Base-by-base conservation (phyloP, 2,797 vertebrate genomes). In the Crax fasciolata region DNA sequence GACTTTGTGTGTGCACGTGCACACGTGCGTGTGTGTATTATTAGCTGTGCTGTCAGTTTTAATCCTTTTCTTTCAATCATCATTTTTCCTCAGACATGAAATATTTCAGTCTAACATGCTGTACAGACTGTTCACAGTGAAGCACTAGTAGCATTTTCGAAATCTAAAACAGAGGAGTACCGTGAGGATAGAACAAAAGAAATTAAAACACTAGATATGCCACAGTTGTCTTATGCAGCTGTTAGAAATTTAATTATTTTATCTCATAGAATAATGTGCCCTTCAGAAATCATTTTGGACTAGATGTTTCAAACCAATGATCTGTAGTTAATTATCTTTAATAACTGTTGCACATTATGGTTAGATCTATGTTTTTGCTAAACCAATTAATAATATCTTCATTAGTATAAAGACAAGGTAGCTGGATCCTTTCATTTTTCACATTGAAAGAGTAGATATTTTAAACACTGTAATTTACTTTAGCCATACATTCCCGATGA, bases 331-430 rank as follows among this genome's bases (percentile, higher is more conserved):
- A 98, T 98, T 98, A 98, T 98, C 98, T 98, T 98, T 98, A 98
- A 98, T 98, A 98, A 98, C 98, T 98, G 98, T 98, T 98, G 98
- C 98, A 98, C 98, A 98, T 98, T 98, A 98, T 97, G 98, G 98
- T 98, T 98, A 98, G 98, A 98, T 98, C 98, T 98, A 98, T 98
- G 98, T 98, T 98, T 98, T 98, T 98, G 98, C 98, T 98, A 98
- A 98, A 98, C 98, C 98, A 98, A 98, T 98, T 98, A 98, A 98
- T 98, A 98, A 98, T 98, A 98, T 98, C 98, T 98, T 98, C 98
- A 98, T 98, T 98, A 98, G 98, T 98, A 97, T 97, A 98, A 98
- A 98, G 98, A 98, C 98, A 98, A 98, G 98, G 98, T 98, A 98
- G 98, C 97, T 97, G 98, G 97, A 98, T 98, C 97, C 96, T 97